A percentile compares a stretch with the other conserved stretches of the same genome.
phyloP scores from a whole-genome alignment of 2,113 vertebrate species.

The Noctilio leporinus region DNA sequence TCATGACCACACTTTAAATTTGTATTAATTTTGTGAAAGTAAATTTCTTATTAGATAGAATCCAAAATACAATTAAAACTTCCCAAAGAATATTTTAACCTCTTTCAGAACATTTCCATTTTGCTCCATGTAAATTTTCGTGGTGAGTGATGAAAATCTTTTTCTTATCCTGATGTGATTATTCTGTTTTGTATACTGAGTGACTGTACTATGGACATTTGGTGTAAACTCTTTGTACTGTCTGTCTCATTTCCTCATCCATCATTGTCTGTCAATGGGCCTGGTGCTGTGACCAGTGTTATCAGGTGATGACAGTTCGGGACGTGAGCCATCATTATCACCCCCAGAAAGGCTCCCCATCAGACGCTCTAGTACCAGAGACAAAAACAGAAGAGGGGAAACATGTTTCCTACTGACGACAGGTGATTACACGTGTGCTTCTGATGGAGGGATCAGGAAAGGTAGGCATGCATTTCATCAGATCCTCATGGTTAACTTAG shows the following conservation, averaged over 20 bases:
- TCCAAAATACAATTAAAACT: constrained; percentile 22
- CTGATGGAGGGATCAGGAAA: constrained; percentile 93
- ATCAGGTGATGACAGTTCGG: constrained; percentile 94
- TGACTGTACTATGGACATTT: constrained; percentile 70
- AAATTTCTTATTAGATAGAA: constrained; percentile 5
- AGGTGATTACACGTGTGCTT: constrained; percentile 92
- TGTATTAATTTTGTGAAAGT: background rate
- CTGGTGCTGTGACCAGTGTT: constrained; percentile 87
- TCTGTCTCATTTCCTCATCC: constrained; percentile 82
- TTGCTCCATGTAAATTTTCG: constrained; percentile 54
- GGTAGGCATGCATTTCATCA: constrained; percentile 84
- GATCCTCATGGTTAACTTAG: constrained; percentile 71
- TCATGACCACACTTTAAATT: background rate
- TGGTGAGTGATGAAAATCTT: constrained; percentile 66
- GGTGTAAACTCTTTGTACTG: constrained; percentile 81
- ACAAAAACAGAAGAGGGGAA: constrained; percentile 90
- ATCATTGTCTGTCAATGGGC: constrained; percentile 83
- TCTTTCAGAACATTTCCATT: constrained; percentile 62
- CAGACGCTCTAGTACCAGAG: constrained; percentile 92
- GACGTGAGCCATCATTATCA: constrained; percentile 93
- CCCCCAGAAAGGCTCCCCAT: constrained; percentile 92
- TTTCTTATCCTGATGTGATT: constrained; percentile 69
- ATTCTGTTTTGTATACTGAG: constrained; percentile 69
- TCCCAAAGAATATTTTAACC: constrained; percentile 31
- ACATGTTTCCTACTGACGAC: constrained; percentile 96